Percentiles rank a stretch among this genome's conserved stretches.
Evolutionary conservation across 2,113 vertebrate genomes (phyloP).

Genomic region (Leucosticte australis): DNA sequence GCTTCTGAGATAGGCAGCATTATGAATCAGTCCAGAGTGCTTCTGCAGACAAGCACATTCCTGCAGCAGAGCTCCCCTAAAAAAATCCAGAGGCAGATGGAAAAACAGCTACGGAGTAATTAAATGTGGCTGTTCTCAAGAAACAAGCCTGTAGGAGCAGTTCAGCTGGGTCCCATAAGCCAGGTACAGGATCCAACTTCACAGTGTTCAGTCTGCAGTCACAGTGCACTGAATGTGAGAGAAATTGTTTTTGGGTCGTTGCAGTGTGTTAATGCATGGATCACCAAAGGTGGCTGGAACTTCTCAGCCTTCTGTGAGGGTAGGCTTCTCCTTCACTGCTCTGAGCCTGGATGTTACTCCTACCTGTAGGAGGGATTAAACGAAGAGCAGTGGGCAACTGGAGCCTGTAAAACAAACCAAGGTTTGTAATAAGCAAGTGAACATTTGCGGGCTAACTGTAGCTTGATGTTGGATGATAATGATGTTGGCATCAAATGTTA

Average conservation of each 20-base stretch:
- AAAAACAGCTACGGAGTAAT: neutral
- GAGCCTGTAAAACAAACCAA: neutral
- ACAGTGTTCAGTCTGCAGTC: neutral
- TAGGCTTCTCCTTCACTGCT: neutral
- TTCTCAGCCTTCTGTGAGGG: neutral
- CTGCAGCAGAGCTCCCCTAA: constrained; percentile 15
- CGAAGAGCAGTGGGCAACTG: neutral
- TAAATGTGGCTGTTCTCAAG: constrained; percentile 5
- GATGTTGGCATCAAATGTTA: neutral
- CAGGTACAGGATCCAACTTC: neutral
- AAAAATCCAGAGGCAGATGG: constrained; percentile 43
- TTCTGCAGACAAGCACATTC: constrained; percentile 39
- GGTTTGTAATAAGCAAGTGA: neutral
- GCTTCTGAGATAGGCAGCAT: neutral
- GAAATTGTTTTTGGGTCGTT: neutral
- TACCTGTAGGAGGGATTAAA: neutral
- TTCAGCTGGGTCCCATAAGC: neutral
- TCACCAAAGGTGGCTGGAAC: neutral
- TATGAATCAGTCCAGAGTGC: constrained; percentile 1
- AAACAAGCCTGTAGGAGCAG: neutral
- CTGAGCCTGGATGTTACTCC: neutral
- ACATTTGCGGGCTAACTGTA: neutral
- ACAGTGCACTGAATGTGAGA: neutral
- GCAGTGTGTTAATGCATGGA: neutral
- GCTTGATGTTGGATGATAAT: neutral